Percentiles rank a stretch among this genome's conserved stretches.
phyloP scores from a whole-genome alignment of 1,140 invertebrate genomes.

The Trichogramma pretiosum region DNA sequence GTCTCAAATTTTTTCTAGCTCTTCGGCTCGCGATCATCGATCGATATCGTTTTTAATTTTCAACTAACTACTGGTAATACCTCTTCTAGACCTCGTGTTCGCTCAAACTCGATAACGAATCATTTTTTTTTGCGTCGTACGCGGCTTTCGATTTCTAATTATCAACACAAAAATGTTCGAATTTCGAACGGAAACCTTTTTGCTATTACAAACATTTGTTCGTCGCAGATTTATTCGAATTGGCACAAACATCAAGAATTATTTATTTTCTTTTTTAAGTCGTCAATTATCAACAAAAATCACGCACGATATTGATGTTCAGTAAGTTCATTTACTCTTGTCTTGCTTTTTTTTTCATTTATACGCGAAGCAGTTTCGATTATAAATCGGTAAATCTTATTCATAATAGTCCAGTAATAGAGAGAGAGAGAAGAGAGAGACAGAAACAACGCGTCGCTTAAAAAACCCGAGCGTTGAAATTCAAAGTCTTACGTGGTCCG shows the following conservation, averaged over 20 bases:
- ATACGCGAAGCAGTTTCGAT: too few relatives aligned
- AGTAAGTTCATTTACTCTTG: slow-evolving; percentile 12
- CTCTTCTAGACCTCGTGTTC: slow-evolving; percentile 5
- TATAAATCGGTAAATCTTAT: too few relatives aligned
- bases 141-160: background rate
- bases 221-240: slow-evolving; percentile 21
- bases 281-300: slow-evolving; percentile 11
- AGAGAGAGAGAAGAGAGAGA: too few relatives aligned
- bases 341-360: background rate
- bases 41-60: slow-evolving; percentile 6
- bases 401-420: too few relatives aligned
- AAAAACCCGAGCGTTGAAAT: too few relatives aligned
- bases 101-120: background rate
- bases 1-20: slow-evolving; percentile 14
- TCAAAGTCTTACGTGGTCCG: slow-evolving; percentile 13
- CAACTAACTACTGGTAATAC: slow-evolving; percentile 11
- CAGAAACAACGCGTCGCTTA: slow-evolving; percentile 1
- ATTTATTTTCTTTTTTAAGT: slow-evolving; percentile 10
- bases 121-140: background rate
- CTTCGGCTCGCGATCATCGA: too few relatives aligned
- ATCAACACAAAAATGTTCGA: too few relatives aligned
- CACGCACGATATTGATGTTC: too few relatives aligned
- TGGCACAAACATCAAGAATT: slow-evolving; percentile 22
- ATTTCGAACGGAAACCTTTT: too few relatives aligned
- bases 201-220: too few relatives aligned